Evolutionary conservation across 2,113 vertebrate species (phyloP), one percentile per base, ranked within the genome.

Genomic region (Rhea americana): DNA sequence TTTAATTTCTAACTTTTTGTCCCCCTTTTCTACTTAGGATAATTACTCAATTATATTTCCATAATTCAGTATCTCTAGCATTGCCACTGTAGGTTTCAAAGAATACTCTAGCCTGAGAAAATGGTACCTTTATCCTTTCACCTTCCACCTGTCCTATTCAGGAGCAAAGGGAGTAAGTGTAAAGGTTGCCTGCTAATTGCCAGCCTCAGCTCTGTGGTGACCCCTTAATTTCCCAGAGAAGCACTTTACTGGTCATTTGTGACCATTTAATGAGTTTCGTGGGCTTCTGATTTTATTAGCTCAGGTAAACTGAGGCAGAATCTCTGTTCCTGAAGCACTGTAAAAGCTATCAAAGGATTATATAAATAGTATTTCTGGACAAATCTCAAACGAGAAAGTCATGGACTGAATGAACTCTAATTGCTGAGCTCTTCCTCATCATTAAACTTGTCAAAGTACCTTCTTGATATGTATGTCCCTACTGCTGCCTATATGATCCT

Each of bases 241-340:
- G 41, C 3, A 0, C 67, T 83, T 63, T 73, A 63, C n/a, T 39
- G 12, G 39, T 24, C 51, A 35, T 78, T 81, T 75, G 19, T 63
- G 35, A 55, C 3, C 4, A 3, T 24, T 55, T 74, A 62, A 86
- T 18, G 50, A 86, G 81, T 26, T 90, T 76, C 43, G 41, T 43
- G 62, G 30, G 30, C 30, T 43, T 59, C 37, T 56, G 66, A 8
- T 82, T 83, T 83, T 76, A 68, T 74, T n/a, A 63, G 2, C 35
- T 91, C 9, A 5, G 45, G 73, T 93, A 96, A 94, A 92, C 81
- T 85, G 88, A 93, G 85, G 81, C 77, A 82, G 19, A 11, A 21
- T 22, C 50, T 71, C 73, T 73, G 30, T 79, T 58, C n/a, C 32
- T 51, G n/a, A 80, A 85, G 16, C 41, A 28, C 14, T 0, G 0